phyloP scores from a whole-genome alignment of 2,888 invertebrate species.

The Leistus spinibarbis region DNA sequence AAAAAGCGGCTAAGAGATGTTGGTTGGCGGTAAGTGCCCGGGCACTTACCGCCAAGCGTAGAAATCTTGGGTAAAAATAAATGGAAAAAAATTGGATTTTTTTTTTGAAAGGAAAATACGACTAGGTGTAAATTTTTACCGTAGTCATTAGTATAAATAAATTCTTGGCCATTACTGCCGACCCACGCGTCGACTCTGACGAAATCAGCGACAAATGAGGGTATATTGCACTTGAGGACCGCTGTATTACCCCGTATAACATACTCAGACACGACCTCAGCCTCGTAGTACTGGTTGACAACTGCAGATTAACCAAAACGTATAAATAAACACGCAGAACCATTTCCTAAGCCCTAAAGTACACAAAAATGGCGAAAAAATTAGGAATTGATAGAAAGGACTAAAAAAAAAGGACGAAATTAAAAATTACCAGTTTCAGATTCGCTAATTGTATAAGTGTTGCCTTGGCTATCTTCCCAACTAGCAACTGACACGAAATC shows the following conservation, averaged over 20 bases:
- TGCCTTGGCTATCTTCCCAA: slow-evolving; percentile 83
- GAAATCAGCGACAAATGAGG: slow-evolving; percentile 89
- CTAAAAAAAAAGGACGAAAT: neutral
- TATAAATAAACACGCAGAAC: slow-evolving; percentile 36
- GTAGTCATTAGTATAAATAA: slow-evolving; percentile 72
- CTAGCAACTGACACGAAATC: slow-evolving; percentile 89
- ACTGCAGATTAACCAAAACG: slow-evolving; percentile 61
- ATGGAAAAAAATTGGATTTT: neutral
- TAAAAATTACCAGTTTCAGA: slow-evolving; percentile 64
- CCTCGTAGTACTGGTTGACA: slow-evolving; percentile 87
- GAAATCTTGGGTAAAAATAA: no score
- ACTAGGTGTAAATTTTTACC: slow-evolving; percentile 61
- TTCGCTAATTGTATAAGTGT: slow-evolving; percentile 67
- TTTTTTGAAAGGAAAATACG: no score
- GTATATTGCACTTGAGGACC: slow-evolving; percentile 86
- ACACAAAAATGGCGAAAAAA: neutral
- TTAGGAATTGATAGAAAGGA: neutral
- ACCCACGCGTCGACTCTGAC: slow-evolving; percentile 87
- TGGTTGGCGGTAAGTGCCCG: no score
- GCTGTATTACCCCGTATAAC: slow-evolving; percentile 88
- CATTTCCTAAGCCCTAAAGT: neutral
- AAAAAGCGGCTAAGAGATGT: neutral
- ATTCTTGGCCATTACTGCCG: slow-evolving; percentile 69
- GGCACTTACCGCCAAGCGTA: no score
- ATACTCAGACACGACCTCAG: slow-evolving; percentile 84